These are phyloP conservation scores for Glaucidium brasilianum DNA, from an alignment of 2,113 vertebrate species.

Conservation along the genomic window DNA sequence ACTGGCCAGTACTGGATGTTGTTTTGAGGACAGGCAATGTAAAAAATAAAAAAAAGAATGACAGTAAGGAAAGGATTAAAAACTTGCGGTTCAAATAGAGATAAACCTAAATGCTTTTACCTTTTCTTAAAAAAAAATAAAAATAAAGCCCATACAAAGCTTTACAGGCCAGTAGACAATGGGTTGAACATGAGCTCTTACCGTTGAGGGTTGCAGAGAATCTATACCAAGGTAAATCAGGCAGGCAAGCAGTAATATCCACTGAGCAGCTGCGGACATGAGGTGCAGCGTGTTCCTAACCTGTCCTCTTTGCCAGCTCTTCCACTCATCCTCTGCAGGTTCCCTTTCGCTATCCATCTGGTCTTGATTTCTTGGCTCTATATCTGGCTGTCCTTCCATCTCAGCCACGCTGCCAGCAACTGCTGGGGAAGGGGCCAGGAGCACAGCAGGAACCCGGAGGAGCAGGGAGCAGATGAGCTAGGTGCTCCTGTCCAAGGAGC, in stretches of 20 bases:
- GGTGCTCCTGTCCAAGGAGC: background rate
- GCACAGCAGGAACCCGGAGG: background rate
- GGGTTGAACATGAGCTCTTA: slow-evolving; percentile 51
- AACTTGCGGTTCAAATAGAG: background rate
- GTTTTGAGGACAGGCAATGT: background rate
- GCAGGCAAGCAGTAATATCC: slow-evolving; percentile 65
- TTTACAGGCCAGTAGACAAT: background rate
- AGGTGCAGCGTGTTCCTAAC: slow-evolving; percentile 51
- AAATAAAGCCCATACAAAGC: background rate
- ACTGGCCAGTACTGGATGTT: background rate
- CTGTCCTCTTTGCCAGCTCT: slow-evolving; percentile 6
- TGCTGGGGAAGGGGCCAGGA: background rate
- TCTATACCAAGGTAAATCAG: slow-evolving; percentile 58
- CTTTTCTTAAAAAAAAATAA: background rate
- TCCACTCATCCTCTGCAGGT: background rate
- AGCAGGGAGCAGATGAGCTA: background rate
- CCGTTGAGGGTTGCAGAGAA: slow-evolving; percentile 49
- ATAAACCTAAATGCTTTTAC: background rate
- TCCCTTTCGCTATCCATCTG: background rate
- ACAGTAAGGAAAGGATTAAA: background rate
- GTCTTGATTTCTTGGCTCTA: background rate
- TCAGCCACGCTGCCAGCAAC: background rate
- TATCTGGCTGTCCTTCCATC: background rate
- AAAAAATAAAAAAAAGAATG: background rate
- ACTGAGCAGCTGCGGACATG: slow-evolving; percentile 38